Evolutionary conservation across 2,888 invertebrate genomes (phyloP).

Genomic region (Acheta domesticus): DNA sequence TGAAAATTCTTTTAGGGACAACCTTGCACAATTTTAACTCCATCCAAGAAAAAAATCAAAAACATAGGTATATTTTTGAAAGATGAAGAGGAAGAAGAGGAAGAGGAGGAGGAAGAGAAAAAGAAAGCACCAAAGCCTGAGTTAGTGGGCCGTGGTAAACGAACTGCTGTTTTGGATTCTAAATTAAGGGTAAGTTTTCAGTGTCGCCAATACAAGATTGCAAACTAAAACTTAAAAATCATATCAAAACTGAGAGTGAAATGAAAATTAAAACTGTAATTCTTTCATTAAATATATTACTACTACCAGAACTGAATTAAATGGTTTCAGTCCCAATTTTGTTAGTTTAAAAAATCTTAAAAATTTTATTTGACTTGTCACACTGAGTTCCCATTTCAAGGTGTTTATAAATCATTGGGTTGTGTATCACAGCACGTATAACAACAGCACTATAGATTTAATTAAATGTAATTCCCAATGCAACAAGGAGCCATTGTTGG

Average conservation of each 20-base stretch:
- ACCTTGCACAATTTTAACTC: constrained; percentile 82
- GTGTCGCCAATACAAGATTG: not conserved
- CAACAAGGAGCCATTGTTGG: too few relatives aligned
- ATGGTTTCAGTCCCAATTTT: too few relatives aligned
- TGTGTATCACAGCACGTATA: too few relatives aligned
- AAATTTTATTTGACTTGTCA: too few relatives aligned
- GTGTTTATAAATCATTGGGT: too few relatives aligned
- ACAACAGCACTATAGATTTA: too few relatives aligned
- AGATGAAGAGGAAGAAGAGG: constrained; percentile 81
- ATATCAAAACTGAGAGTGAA: not conserved
- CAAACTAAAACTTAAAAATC: not conserved
- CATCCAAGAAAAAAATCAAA: constrained; percentile 91
- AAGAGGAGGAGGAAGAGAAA: constrained; percentile 73
- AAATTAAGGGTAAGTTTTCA: constrained; percentile 64
- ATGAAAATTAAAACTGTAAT: not conserved
- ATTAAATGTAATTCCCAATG: too few relatives aligned
- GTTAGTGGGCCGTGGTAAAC: constrained; percentile 73
- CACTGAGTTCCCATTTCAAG: too few relatives aligned
- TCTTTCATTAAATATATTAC: too few relatives aligned
- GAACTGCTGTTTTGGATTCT: constrained; percentile 88
- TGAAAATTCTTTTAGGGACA: constrained; percentile 51
- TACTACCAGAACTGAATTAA: too few relatives aligned
- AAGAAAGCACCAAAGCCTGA: constrained; percentile 55
- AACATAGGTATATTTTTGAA: constrained; percentile 94
- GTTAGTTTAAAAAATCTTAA: too few relatives aligned